Conservation (phyloP, 2,888 invertebrate genomes). For the Metacarcinus magister region DNA sequence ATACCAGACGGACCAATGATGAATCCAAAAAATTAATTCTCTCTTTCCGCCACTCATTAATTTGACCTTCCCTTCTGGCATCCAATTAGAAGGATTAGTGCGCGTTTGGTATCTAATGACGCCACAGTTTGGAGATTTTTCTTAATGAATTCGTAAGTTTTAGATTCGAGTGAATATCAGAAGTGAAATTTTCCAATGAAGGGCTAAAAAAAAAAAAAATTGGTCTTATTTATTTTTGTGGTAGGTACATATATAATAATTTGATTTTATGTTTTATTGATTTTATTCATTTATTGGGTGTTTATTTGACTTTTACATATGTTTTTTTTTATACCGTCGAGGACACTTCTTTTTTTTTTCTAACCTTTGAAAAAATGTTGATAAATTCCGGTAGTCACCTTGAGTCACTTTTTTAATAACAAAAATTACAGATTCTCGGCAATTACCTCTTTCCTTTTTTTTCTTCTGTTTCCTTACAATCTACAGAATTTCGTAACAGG, state of each 20-base stretch:
- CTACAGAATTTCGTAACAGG: too few relatives aligned
- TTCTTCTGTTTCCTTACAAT: too few relatives aligned
- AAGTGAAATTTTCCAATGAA: neutral
- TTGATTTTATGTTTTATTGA: neutral
- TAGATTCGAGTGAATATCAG: neutral
- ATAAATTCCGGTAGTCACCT: too few relatives aligned
- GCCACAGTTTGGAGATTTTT: constrained; percentile 66
- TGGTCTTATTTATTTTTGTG: neutral
- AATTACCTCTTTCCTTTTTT: too few relatives aligned
- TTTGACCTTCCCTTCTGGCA: constrained; percentile 71
- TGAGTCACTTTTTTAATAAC: too few relatives aligned
- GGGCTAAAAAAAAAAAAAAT: neutral
- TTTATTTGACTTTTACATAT: neutral
- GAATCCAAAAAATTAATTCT: constrained; percentile 37
- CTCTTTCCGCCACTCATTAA: constrained; percentile 66
- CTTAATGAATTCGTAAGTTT: constrained; percentile 66
- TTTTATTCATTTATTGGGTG: neutral
- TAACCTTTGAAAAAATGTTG: too few relatives aligned
- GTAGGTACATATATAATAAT: neutral
- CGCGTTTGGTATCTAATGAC: constrained; percentile 66
- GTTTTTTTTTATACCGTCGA: too few relatives aligned
- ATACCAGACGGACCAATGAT: neutral
- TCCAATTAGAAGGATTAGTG: constrained; percentile 71
- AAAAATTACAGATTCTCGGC: too few relatives aligned
- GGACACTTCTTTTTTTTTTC: too few relatives aligned